Conservation (phyloP, 2,888 invertebrate genomes). For the Girardia tigrina region DNA sequence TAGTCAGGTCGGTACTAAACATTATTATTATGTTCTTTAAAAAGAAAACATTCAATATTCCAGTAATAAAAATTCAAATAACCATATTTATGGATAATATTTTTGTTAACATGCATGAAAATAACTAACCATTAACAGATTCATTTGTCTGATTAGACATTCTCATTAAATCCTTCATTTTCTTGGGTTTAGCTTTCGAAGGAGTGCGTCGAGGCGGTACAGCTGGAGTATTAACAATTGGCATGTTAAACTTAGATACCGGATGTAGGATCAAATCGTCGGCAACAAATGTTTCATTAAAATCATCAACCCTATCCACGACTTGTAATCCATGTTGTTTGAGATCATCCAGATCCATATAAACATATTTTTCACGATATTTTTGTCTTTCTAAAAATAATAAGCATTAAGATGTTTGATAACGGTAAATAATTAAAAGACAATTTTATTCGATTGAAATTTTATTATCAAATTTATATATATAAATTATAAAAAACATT, state of each 20-base stretch:
- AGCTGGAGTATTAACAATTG: not conserved
- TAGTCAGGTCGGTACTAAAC: too few species aligned
- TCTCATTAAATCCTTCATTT: slow-evolving; percentile 2
- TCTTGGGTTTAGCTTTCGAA: not conserved
- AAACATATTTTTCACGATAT: slow-evolving; percentile 6
- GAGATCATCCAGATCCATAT: slow-evolving; percentile 7
- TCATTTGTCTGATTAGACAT: not conserved
- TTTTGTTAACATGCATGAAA: too few species aligned
- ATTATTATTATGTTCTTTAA: too few species aligned
- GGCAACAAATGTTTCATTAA: not conserved
- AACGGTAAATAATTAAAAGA: too few species aligned
- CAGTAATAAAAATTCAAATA: too few species aligned
- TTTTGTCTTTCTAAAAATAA: not conserved
- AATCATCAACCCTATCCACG: not conserved
- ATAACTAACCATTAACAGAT: not conserved
- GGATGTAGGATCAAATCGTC: not conserved
- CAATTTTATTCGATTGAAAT: too few species aligned
- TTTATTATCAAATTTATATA: too few species aligned
- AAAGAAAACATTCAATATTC: too few species aligned
- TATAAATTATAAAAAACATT: too few species aligned
- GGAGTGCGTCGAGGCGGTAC: slow-evolving; percentile 11
- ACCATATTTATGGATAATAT: too few species aligned
- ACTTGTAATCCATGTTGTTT: slow-evolving; percentile 1
- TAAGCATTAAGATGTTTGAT: too few species aligned
- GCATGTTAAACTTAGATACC: not conserved